These are phyloP conservation scores for Psittacula cyanocephala DNA, from an alignment of 2,113 vertebrate genomes.

Conservation along the genomic window DNA sequence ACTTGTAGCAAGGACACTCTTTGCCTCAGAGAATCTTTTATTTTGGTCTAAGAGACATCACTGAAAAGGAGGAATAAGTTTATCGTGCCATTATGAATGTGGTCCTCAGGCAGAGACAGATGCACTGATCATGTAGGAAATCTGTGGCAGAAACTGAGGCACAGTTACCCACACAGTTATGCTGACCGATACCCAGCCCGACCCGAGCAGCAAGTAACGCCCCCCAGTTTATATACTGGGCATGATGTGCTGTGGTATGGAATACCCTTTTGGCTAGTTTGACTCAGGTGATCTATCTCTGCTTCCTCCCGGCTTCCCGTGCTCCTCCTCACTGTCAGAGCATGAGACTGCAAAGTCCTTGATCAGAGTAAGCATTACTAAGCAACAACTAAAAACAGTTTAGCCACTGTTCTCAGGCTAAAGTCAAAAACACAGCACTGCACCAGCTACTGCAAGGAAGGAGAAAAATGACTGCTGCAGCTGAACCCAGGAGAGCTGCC, in stretches of 20 bases:
- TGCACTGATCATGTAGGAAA: not conserved
- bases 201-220: not conserved
- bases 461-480: not conserved
- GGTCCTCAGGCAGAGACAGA: not conserved
- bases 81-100: not conserved
- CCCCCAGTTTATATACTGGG: not conserved
- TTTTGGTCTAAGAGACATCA: not conserved
- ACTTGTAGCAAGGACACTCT: not conserved
- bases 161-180: not conserved
- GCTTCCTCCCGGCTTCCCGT: not conserved
- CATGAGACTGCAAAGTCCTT: not conserved
- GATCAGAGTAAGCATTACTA: not conserved
- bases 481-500: not conserved
- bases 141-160: not conserved
- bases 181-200: not conserved
- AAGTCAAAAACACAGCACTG: not conserved
- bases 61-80: not conserved
- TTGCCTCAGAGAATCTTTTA: not conserved
- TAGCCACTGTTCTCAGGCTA: not conserved
- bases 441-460: not conserved
- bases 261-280: not conserved
- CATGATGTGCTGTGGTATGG: not conserved
- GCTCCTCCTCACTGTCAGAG: not conserved
- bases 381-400: not conserved
- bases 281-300: not conserved